These are phyloP conservation scores for Toxotes chatareus DNA, from an alignment of 2,113 vertebrate species.

Conservation along the genomic window DNA sequence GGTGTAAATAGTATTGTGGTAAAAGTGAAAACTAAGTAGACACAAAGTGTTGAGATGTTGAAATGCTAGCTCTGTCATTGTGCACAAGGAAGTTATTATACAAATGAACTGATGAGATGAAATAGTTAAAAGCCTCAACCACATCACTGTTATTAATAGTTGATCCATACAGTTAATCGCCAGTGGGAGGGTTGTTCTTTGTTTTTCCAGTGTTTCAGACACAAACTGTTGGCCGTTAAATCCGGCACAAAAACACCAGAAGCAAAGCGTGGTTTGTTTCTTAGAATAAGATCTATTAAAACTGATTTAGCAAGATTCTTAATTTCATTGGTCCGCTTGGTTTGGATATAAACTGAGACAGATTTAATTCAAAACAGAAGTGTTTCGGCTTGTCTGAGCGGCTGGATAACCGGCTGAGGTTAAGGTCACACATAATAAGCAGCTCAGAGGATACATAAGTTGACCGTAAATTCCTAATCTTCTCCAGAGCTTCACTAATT, in stretches of 20 bases:
- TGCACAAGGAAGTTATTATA: not conserved
- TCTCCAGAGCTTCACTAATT: constrained; percentile 39
- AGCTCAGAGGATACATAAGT: constrained; percentile 23
- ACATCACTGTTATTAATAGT: not conserved
- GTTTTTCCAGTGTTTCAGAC: not conserved
- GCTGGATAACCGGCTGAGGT: constrained; percentile 17
- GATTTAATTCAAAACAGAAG: constrained; percentile 35
- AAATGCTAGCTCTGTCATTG: not conserved
- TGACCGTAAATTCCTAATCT: constrained; percentile 33
- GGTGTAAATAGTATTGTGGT: not conserved
- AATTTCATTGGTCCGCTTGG: not conserved
- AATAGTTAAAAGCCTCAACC: not conserved
- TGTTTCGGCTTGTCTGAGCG: not conserved
- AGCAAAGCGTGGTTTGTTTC: not conserved
- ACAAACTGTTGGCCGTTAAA: not conserved
- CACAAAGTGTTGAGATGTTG: not conserved
- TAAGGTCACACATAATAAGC: constrained; percentile 21
- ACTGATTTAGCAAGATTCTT: constrained; percentile 1
- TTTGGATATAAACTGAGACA: constrained; percentile 5
- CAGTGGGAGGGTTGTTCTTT: not conserved
- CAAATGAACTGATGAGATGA: not conserved
- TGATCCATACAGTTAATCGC: not conserved
- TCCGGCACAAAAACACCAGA: not conserved
- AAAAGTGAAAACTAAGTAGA: not conserved
- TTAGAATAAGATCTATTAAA: not conserved